Percentiles rank a stretch among this genome's conserved stretches.
These are phyloP conservation scores for Drosophila hamatofila DNA, from an alignment of 2,888 invertebrate genomes.

Conservation along the genomic window DNA sequence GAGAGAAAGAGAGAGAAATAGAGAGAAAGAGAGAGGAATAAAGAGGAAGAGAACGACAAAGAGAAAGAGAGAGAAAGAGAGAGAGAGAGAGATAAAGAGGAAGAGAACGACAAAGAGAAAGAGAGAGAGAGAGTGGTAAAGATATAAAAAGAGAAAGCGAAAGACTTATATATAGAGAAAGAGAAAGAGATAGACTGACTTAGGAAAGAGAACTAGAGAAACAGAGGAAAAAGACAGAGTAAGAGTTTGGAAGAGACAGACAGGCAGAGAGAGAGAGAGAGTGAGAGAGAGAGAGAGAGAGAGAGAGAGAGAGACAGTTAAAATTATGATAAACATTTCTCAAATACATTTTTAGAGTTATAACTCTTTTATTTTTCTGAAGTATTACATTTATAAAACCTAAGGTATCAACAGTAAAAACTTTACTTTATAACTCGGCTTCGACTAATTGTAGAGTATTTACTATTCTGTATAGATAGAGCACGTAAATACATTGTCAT, in stretches of 20 bases:
- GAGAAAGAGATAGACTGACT: background rate
- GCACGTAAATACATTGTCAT: background rate
- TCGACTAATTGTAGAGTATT: conserved; percentile 27
- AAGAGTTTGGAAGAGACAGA: too few relatives aligned
- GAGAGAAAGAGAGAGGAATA: background rate
- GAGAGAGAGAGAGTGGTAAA: background rate
- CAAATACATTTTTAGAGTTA: too few relatives aligned
- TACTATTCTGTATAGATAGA: background rate
- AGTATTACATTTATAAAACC: too few relatives aligned
- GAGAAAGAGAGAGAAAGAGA: background rate
- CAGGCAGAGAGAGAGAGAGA: background rate
- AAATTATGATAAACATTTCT: too few relatives aligned
- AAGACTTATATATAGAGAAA: background rate
- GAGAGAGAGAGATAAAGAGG: background rate
- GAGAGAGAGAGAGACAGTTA: too few relatives aligned
- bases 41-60: background rate
- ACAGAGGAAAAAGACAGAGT: too few relatives aligned
- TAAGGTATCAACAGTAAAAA: too few relatives aligned
- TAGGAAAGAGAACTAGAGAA: too few relatives aligned
- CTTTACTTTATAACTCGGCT: too few relatives aligned
- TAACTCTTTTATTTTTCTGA: too few relatives aligned
- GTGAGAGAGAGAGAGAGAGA: too few relatives aligned
- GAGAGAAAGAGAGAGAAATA: background rate
- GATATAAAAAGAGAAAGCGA: background rate
- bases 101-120: too few relatives aligned